phyloP scores from a whole-genome alignment of 1,140 invertebrate genomes.

The Bombus affinis region DNA sequence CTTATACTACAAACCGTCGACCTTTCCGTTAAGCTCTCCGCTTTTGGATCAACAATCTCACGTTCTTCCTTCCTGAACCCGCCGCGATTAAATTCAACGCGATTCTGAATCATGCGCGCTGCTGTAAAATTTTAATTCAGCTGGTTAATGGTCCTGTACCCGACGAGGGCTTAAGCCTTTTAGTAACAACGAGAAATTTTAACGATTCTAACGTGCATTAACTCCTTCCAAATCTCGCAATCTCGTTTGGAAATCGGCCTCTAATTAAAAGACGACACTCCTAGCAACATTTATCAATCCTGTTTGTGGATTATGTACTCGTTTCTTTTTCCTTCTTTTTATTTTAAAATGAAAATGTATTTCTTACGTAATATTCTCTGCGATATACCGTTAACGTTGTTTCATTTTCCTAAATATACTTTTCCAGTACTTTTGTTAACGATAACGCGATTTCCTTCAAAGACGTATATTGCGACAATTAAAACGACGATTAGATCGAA shows the following conservation, averaged over 20 bases:
- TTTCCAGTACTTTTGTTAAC: too few species aligned
- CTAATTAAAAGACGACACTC: neutral
- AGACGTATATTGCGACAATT: too few species aligned
- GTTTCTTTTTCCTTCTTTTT: too few species aligned
- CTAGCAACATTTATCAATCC: neutral
- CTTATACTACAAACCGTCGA: slow-evolving; percentile 33
- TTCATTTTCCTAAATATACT: too few species aligned
- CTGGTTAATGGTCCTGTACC: neutral
- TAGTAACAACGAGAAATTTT: neutral
- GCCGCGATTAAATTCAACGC: slow-evolving; percentile 30
- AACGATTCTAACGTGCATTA: neutral
- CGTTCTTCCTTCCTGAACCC: slow-evolving; percentile 35
- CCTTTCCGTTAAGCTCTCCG: slow-evolving; percentile 44
- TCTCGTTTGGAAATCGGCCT: neutral
- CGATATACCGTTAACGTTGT: too few species aligned
- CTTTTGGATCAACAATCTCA: slow-evolving; percentile 49
- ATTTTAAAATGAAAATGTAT: neutral
- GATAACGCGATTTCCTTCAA: too few species aligned
- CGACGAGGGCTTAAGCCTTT: neutral
- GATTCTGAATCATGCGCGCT: slow-evolving; percentile 24
- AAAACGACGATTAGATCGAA: too few species aligned
- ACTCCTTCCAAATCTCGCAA: neutral
- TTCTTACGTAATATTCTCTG: too few species aligned
- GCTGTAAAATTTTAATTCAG: slow-evolving; percentile 30
- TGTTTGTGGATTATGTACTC: neutral